Evolutionary conservation across 2,797 vertebrate species (phyloP).

Genomic region (Acanthurus tractus): DNA sequence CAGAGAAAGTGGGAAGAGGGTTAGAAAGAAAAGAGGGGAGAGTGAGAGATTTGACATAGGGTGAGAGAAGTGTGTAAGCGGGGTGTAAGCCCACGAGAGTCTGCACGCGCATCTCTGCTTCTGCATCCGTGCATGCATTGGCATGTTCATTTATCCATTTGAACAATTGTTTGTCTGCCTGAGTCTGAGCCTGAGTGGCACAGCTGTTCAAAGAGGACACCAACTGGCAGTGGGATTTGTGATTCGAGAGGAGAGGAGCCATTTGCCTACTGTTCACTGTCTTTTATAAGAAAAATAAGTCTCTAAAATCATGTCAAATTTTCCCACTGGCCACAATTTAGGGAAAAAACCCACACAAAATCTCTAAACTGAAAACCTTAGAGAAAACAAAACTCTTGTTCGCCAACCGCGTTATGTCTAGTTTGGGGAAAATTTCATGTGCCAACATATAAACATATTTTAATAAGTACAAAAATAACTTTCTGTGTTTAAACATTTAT

Average conservation of each 20-base stretch:
- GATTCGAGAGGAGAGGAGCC: slow-evolving; percentile 40
- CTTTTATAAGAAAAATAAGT: slow-evolving; percentile 34
- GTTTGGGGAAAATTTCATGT: background rate
- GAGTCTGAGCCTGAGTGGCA: slow-evolving; percentile 54
- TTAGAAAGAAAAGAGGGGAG: slow-evolving; percentile 13
- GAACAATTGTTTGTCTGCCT: slow-evolving; percentile 65
- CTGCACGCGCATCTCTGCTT: slow-evolving; percentile 35
- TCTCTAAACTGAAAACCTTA: background rate
- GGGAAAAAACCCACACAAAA: background rate
- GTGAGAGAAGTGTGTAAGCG: slow-evolving; percentile 7
- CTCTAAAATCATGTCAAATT: slow-evolving; percentile 28
- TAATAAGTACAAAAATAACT: background rate
- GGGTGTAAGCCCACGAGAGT: slow-evolving; percentile 1
- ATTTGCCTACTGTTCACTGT: slow-evolving; percentile 30
- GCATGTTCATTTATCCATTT: slow-evolving; percentile 58
- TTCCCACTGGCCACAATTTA: background rate
- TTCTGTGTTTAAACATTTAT: background rate
- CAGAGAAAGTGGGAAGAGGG: background rate
- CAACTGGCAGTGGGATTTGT: slow-evolving; percentile 66
- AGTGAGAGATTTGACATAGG: slow-evolving; percentile 14
- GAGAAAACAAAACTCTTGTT: background rate
- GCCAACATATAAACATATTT: background rate
- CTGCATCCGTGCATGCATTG: slow-evolving; percentile 47
- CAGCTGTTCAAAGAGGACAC: slow-evolving; percentile 76
- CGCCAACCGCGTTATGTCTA: background rate